Base-by-base conservation (phyloP, 2,797 vertebrate genomes). In the Acrocephalus scirpaceus region DNA sequence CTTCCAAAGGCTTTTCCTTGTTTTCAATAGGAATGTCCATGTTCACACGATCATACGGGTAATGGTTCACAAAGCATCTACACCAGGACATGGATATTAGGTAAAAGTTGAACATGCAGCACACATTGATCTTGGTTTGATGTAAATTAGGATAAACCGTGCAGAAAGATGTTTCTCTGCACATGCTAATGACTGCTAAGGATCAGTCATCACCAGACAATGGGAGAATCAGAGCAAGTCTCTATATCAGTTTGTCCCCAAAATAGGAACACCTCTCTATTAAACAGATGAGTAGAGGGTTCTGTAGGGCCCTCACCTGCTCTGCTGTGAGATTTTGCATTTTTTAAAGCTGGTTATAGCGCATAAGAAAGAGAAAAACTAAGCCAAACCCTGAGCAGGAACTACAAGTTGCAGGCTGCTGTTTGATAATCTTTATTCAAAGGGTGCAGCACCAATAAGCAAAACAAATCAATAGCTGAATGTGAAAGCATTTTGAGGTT, bases 21-120 rank as follows among this genome's bases (percentile, higher is more conserved):
- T 48, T 71, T 89, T 51, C 23, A 11, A 1, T 8, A 27, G 38
- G 23, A 76, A 67, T 2, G 1, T 17, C 32, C 30, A 19, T 19
- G 25, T 75, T 23, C 0, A 2, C 0, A 4, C 3, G 2, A 9
- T 51, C 25, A 36, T 45, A 16, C 38, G 4, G 21, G 66, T 42
- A 61, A 48, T 1, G 11, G 44, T 25, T 79, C n/a, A 7, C 69
- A 79, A 48, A 72, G 22, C 47, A 38, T 48, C 38, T 71, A 4
- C 3, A 42, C 23, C 51, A 92, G 48, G 44, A 73, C 0, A 0
- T 18, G 11, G 32, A 20, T 53, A 30, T 44, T 22, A 14, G 14
- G 57, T 12, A 57, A 57, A 78, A 53, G 23, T 5, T 65, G 42
- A 86, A 51, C 0, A 4, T n/a, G 19, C 16, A 56, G 42, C 9